phyloP scores from a whole-genome alignment of 2,888 invertebrate genomes.

The Archips crataeganus region DNA sequence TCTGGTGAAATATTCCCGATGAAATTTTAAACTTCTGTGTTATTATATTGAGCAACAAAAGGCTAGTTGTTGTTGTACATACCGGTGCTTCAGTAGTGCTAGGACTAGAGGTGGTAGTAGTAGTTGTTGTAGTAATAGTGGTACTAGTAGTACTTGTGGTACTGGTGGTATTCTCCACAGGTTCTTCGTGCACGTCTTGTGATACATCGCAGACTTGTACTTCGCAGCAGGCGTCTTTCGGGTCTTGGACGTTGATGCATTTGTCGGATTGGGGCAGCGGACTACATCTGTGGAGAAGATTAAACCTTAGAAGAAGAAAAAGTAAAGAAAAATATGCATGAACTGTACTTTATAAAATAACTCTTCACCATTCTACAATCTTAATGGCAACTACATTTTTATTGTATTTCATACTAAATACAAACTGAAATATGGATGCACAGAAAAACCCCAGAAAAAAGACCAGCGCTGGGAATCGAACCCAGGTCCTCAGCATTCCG shows the following conservation, averaged over 20 bases:
- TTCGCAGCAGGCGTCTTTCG: constrained; percentile 93
- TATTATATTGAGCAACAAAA: background rate
- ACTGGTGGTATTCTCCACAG: constrained; percentile 64
- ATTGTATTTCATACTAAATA: too few species aligned
- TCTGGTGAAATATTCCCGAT: too few species aligned
- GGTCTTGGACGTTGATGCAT: constrained; percentile 93
- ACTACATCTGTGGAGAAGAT: constrained; percentile 81
- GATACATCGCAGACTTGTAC: constrained; percentile 95
- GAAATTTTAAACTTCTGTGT: too few species aligned
- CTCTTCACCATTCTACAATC: too few species aligned
- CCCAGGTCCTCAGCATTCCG: too few species aligned
- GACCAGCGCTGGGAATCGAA: too few species aligned
- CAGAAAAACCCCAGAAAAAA: too few species aligned
- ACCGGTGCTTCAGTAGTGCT: background rate
- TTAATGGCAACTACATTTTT: too few species aligned
- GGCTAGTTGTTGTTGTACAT: background rate
- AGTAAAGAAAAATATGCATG: background rate
- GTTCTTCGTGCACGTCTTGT: constrained; percentile 90
- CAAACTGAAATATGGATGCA: too few species aligned
- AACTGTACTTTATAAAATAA: background rate
- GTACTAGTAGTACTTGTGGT: constrained; percentile 24
- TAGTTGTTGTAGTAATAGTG: background rate
- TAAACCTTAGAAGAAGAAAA: background rate
- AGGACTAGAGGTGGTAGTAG: constrained; percentile 16
- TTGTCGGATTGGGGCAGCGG: constrained; percentile 87